Evolutionary conservation across 2,888 invertebrate species (phyloP), one percentile per base, ranked within the genome.

Genomic region (Leptopilina drosophilae): DNA sequence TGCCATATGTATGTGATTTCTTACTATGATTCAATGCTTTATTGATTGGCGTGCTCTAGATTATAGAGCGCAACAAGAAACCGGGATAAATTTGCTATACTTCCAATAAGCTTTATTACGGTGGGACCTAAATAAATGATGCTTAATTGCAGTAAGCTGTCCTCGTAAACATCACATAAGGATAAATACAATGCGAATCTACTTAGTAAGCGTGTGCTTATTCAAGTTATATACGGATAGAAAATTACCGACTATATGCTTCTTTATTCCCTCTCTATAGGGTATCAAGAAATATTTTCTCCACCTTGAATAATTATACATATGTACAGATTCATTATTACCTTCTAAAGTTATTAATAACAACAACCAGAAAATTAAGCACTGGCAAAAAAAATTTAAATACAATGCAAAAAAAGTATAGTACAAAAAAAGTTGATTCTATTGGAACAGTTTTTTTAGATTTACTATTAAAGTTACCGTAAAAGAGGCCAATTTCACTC

Each of bases 31-130:
- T 67, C 2, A 11, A 73, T 33, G 69, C 26, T 73, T 53, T 73
- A 73, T 56, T 73, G 69, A 73, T 73, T 73, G 33, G 26, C 33
- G 8, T 53, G 33, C 69, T 53, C 49, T 46, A 69, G 69, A 69
- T 69, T 69, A 53, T 26, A 69, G 69, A 69, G 69, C 69, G 53
- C 69, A 49, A 15, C 49, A 20, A 69, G 20, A 69, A 26, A 20
- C 69, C 11, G 5, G 49, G 46, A 69, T 69, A 69, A 69, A 69
- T 20, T 69, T 69, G 53, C 69, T 69, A 42, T 42, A 53, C 53
- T 53, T 20, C 69, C 53, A 64, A 42, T 42, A 42, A 33, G 33
- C 33, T 64, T 33, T 33, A 67, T 67, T 67, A 49, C 15, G n/a
- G 46, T 67, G 42, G 46, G 15, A 46, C 46, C 46, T 33, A 64